Conservation (phyloP, 1,140 invertebrate genomes). For the Apis florea region DNA sequence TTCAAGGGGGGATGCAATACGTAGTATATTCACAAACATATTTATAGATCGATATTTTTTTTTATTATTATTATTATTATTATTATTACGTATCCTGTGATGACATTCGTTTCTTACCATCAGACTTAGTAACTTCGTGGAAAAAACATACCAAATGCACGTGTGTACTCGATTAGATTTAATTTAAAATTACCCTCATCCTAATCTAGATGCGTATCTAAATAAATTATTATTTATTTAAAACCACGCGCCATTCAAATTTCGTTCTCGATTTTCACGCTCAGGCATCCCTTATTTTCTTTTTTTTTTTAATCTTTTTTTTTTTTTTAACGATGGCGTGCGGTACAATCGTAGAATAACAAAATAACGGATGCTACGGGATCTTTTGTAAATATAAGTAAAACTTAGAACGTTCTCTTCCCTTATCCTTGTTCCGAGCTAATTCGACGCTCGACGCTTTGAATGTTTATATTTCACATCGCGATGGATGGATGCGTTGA, state of each 20-base stretch:
- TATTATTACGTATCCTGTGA: constrained; percentile 27
- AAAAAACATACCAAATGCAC: constrained; percentile 5
- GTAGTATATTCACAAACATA: constrained; percentile 8
- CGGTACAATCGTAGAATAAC: background rate
- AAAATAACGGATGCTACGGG: constrained; percentile 36
- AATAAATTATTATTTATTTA: constrained; percentile 57
- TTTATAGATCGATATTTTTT: background rate
- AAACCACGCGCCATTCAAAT: constrained; percentile 30
- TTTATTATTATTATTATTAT: constrained; percentile 9
- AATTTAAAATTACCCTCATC: constrained; percentile 2
- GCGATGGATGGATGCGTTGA: constrained; percentile 10
- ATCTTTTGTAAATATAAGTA: constrained; percentile 52
- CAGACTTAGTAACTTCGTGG: constrained; percentile 6
- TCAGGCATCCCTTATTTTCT: constrained; percentile 9
- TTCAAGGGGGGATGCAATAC: background rate
- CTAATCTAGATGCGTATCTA: constrained; percentile 33
- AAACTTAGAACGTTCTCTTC: constrained; percentile 12
- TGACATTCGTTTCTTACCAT: constrained; percentile 9
- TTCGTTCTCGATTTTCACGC: constrained; percentile 5
- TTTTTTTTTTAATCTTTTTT: no score
- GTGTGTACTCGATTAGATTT: constrained; percentile 5
- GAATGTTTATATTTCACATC: constrained; percentile 8
- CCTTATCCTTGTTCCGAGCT: background rate
- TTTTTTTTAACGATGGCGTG: background rate
- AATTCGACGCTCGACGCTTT: background rate